Percentiles rank a stretch among this genome's conserved stretches.
phyloP scores from a whole-genome alignment of 2,888 invertebrate species.

The Orthosia gothica region DNA sequence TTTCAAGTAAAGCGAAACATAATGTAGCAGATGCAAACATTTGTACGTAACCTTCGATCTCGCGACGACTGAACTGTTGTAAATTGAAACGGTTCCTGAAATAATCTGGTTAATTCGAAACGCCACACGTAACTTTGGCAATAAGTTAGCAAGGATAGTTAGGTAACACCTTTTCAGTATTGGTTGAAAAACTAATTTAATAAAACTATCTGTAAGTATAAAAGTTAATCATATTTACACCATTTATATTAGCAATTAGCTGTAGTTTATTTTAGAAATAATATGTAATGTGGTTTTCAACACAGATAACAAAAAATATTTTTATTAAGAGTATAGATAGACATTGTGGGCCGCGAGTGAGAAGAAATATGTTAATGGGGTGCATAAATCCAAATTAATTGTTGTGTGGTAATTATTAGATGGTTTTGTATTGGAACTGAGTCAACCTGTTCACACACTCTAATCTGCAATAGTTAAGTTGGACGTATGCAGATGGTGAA shows the following conservation, averaged over 20 bases:
- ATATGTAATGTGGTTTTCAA: constrained; percentile 69
- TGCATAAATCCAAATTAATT: constrained; percentile 41
- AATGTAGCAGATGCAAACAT: constrained; percentile 65
- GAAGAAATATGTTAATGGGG: background rate
- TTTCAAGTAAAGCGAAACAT: constrained; percentile 62
- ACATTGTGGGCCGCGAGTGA: constrained; percentile 52
- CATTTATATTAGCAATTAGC: constrained; percentile 86
- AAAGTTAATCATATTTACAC: constrained; percentile 87
- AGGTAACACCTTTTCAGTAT: constrained; percentile 89
- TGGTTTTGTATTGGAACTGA: constrained; percentile 3
- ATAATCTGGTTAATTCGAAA: constrained; percentile 70
- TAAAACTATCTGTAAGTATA: constrained; percentile 84
- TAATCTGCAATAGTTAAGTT: constrained; percentile 10
- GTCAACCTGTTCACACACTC: background rate
- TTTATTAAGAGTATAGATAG: constrained; percentile 64
- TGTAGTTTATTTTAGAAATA: constrained; percentile 85
- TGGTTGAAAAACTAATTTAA: constrained; percentile 86
- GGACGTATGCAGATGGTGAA: constrained; percentile 23
- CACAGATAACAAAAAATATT: constrained; percentile 65
- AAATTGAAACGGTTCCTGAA: constrained; percentile 67
- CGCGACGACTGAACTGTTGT: constrained; percentile 75
- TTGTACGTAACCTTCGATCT: constrained; percentile 78
- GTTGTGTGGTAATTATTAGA: constrained; percentile 8
- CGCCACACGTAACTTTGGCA: constrained; percentile 86
- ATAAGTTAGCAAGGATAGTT: constrained; percentile 86